A percentile compares a stretch with the other conserved stretches of the same genome.
Evolutionary conservation across 2,113 vertebrate species (phyloP).

Genomic region (Protomyctophum bolini): DNA sequence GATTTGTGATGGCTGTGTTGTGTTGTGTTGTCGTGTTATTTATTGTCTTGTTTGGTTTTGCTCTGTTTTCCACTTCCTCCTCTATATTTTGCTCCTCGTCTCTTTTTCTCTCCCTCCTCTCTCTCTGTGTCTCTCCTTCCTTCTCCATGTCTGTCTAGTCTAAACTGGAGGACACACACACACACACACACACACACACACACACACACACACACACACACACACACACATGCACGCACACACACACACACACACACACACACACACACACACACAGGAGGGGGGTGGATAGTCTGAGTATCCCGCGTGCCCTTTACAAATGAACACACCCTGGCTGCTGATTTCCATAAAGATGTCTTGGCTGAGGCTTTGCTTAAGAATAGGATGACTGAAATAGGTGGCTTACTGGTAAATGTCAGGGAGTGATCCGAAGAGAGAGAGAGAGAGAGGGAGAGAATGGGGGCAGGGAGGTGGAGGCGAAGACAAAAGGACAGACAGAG

Average conservation of each 20-base stretch:
- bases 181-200: not conserved
- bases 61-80: constrained; percentile 66
- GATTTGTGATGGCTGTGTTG: no score
- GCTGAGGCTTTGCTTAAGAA: constrained; percentile 72
- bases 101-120: constrained; percentile 45
- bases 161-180: not conserved
- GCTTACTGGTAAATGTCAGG: constrained; percentile 80
- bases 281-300: constrained; percentile 27
- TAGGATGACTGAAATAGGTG: constrained; percentile 73
- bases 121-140: constrained; percentile 24
- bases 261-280: not conserved
- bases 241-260: no score
- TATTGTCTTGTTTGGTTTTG: no score
- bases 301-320: constrained; percentile 71
- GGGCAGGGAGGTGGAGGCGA: constrained; percentile 16
- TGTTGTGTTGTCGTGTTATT: no score
- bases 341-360: constrained; percentile 76
- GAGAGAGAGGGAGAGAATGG: constrained; percentile 11
- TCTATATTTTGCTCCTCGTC: not conserved
- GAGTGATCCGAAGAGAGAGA: constrained; percentile 62
- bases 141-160: not conserved
- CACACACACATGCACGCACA: no score
- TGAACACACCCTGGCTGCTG: constrained; percentile 65
- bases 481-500: not conserved
- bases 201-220: no score